Base-by-base conservation (phyloP, 1,140 invertebrate species). In the Ladona fulva region DNA sequence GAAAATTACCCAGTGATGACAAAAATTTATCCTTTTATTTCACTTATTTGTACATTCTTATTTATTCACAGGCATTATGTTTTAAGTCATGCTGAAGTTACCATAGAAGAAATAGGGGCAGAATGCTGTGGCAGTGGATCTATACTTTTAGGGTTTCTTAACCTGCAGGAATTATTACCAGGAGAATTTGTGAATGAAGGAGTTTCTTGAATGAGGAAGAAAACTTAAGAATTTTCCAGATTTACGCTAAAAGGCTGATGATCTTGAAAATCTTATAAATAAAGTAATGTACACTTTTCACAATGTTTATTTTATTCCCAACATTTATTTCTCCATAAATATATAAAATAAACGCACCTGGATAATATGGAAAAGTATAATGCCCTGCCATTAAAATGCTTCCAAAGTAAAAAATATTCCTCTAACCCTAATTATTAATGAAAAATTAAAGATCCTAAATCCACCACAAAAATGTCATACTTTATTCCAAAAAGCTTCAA, bases 261-360 rank as follows among this genome's bases (percentile, higher is more conserved):
- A 1, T 37, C 29, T 37, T 8, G 8, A 37, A 37, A 37, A 5
- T 37, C 3, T 37, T 8, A 37, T 37, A 37, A 37, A 37, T 37
- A 37, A 37, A 37, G 29, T 37, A 37, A 37, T 37, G 1, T 37
- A 37, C 29, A 37, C 1, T 37, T 37, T 37, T 37, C 29, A 37
- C 14, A 66, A 12, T 66, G 3, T 66, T 66, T 66, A 66, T 66
- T 16, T 66, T 66, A 66, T 66, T 66, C 52, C n/a, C n/a, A 66
- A 66, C 52, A 66, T 66, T 66, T 66, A 66, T 66, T 66, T 66
- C 29, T 37, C 52, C 52, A 66, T 66, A 66, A 66, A 66, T 66
- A 66, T 66, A 66, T 66, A 66, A 66, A 66, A 66, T 22, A 66
- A 66, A 66, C 52, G 29, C 29, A 66, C 52, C 52, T 66, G 52